A percentile compares a stretch with the other conserved stretches of the same genome.
These are phyloP conservation scores for Aurelia sp. DNA, from an alignment of 30 jellyfish, hydroid and myxozoan species.

Conservation along the genomic window DNA sequence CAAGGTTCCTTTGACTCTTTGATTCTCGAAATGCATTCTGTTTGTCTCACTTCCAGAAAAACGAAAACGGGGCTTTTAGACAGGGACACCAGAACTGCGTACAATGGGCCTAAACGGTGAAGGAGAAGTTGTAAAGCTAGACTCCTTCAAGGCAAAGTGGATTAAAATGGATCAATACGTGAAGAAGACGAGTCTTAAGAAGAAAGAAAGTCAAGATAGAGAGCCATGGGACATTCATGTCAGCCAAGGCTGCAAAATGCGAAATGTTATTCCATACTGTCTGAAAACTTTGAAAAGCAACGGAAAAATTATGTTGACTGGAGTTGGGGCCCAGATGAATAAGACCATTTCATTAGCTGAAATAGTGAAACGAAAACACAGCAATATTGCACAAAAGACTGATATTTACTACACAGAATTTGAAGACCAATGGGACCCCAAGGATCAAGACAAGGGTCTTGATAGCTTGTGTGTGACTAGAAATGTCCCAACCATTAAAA, in stretches of 20 bases:
- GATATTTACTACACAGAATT: slow-evolving; percentile 46
- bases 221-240: slow-evolving; percentile 72
- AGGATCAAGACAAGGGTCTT: slow-evolving; percentile 43
- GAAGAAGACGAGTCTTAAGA: neutral
- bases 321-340: slow-evolving; percentile 59
- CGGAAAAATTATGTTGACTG: slow-evolving; percentile 34
- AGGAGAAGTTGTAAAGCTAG: too few species aligned
- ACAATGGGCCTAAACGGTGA: too few species aligned
- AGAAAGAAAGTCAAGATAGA: neutral
- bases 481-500: slow-evolving; percentile 58
- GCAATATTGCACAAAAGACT: slow-evolving; percentile 22
- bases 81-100: too few species aligned
- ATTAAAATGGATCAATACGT: slow-evolving; percentile 28
- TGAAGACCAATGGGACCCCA: slow-evolving; percentile 68
- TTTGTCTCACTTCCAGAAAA: too few species aligned
- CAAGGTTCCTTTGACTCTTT: too few species aligned
- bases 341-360: slow-evolving; percentile 63
- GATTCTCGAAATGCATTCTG: too few species aligned
- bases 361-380: slow-evolving; percentile 50
- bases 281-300: slow-evolving; percentile 33
- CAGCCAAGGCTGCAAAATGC: slow-evolving; percentile 71
- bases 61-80: too few species aligned
- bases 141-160: too few species aligned
- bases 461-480: slow-evolving; percentile 58
- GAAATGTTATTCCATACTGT: slow-evolving; percentile 64